Conservation (phyloP, 2,888 invertebrate species). For the Gryllus longicercus region DNA sequence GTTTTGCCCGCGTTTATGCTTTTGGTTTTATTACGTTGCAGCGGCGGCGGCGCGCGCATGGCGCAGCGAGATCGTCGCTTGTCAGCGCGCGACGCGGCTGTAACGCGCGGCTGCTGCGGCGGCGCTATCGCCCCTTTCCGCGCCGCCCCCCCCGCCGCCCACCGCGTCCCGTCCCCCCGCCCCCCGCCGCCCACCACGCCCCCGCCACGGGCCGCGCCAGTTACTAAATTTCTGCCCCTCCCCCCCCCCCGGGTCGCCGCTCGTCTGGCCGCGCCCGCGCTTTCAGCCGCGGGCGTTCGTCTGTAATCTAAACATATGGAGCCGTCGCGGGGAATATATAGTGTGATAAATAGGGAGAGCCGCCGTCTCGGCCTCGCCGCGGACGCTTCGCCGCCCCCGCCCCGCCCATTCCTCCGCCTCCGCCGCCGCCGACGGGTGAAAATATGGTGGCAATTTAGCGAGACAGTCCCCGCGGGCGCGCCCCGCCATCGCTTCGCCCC, state of each 20-base stretch:
- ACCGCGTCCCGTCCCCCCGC: not conserved
- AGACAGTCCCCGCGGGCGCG: slow-evolving; percentile 33
- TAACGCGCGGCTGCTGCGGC: not conserved
- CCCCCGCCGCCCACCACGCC: not conserved
- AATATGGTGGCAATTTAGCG: slow-evolving; percentile 39
- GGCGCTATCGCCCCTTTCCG: not conserved
- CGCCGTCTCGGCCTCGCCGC: slow-evolving; percentile 18
- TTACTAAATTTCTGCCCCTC: slow-evolving; percentile 44
- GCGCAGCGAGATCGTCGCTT: too few relatives aligned
- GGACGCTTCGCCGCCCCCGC: not conserved
- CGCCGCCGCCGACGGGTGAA: slow-evolving; percentile 33
- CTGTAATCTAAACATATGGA: slow-evolving; percentile 40
- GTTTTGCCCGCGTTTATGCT: slow-evolving; percentile 5
- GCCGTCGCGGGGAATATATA: slow-evolving; percentile 38
- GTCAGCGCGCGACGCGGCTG: too few relatives aligned
- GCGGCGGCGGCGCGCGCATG: too few relatives aligned
- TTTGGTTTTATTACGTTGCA: too few relatives aligned
- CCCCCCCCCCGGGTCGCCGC: not conserved
- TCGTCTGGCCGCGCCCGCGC: not conserved
- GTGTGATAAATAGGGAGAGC: slow-evolving; percentile 38
- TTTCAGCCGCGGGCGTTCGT: slow-evolving; percentile 29
- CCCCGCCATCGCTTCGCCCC: not conserved
- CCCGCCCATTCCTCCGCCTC: slow-evolving; percentile 28
- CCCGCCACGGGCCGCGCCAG: not conserved
- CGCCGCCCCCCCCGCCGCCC: not conserved